phyloP scores from a whole-genome alignment of 2,888 invertebrate species.

The Escarpia spicata region DNA sequence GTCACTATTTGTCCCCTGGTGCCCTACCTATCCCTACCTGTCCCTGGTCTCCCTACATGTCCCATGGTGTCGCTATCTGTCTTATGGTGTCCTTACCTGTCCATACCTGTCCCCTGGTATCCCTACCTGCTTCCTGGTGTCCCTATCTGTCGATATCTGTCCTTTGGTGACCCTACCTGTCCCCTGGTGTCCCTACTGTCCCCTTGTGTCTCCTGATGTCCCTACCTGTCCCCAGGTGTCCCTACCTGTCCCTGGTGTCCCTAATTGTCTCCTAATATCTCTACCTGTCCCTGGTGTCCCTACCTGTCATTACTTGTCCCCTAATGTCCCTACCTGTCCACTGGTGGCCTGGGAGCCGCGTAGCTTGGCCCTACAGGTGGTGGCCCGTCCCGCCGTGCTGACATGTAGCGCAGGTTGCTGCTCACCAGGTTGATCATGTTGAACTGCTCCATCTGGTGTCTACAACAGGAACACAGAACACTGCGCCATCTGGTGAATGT shows the following conservation, averaged over 20 bases:
- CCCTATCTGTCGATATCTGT: not conserved
- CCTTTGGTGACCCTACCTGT: not conserved
- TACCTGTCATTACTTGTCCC: not conserved
- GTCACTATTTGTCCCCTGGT: too few species aligned
- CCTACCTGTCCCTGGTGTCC: not conserved
- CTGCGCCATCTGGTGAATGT: too few species aligned
- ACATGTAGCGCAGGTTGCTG: slow-evolving; percentile 11
- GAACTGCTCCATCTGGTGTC: slow-evolving; percentile 4
- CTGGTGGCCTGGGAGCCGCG: not conserved
- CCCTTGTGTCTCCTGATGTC: not conserved
- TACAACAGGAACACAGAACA: not conserved
- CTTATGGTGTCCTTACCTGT: not conserved
- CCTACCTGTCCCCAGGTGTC: not conserved
- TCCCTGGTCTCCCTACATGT: not conserved
- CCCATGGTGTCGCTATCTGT: not conserved
- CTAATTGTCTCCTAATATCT: not conserved
- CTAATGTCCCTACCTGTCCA: not conserved
- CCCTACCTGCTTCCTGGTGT: not conserved
- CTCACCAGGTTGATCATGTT: slow-evolving; percentile 5
- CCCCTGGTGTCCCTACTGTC: not conserved
- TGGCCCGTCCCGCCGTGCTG: not conserved
- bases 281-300: not conserved
- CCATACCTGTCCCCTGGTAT: not conserved
- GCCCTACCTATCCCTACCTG: not conserved
- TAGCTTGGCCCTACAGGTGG: not conserved